Percentiles rank a stretch among this genome's conserved stretches.
Conservation (phyloP, 2,888 invertebrate genomes). For the Leptinotarsa rubiginosa region DNA sequence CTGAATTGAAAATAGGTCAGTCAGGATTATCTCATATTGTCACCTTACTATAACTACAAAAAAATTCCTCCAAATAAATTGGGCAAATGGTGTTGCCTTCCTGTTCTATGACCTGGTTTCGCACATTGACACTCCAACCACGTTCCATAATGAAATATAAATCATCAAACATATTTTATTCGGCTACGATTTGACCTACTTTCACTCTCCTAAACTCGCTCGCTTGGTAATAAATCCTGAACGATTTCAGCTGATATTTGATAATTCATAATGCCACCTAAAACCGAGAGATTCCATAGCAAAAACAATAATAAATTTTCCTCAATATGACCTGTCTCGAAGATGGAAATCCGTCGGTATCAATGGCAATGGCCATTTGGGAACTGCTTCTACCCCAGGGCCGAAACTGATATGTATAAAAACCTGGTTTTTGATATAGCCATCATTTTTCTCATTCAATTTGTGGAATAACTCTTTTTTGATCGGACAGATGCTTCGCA, state of each 20-base stretch:
- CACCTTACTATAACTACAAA: too few relatives aligned
- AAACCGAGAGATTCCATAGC: background rate
- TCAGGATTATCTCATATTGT: too few relatives aligned
- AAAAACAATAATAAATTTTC: slow-evolving; percentile 1
- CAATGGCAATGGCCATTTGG: background rate
- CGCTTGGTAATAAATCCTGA: background rate
- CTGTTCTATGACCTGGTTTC: too few relatives aligned
- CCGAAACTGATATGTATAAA: background rate
- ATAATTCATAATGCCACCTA: background rate
- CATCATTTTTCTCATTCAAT: background rate
- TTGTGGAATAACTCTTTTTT: background rate
- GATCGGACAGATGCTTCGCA: background rate
- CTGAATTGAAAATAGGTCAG: too few relatives aligned
- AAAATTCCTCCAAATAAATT: too few relatives aligned
- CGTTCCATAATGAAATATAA: background rate
- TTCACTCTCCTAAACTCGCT: background rate
- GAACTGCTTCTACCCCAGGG: background rate
- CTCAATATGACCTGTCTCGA: background rate
- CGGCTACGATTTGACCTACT: background rate
- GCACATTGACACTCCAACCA: too few relatives aligned
- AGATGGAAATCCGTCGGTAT: background rate
- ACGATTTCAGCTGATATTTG: slow-evolving; percentile 4
- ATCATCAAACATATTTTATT: background rate
- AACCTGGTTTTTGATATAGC: background rate
- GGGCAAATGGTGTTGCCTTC: too few relatives aligned